Conservation (phyloP, 1,140 invertebrate species). For the Heterodera carotae region DNA sequence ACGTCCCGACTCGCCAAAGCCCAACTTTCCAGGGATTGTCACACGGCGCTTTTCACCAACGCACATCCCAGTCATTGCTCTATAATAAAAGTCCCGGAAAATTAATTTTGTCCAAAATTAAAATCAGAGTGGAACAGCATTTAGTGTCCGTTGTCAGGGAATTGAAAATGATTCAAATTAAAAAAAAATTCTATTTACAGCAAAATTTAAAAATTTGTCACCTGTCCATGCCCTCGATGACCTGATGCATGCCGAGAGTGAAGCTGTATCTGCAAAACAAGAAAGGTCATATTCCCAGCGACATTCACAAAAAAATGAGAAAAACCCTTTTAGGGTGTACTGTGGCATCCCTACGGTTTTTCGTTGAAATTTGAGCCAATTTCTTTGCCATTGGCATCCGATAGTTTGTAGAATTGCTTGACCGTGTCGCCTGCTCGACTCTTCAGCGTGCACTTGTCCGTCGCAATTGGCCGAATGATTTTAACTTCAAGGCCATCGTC, state of each 20-base stretch:
- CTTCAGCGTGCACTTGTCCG: slow-evolving; percentile 62
- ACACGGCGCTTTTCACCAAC: slow-evolving; percentile 65
- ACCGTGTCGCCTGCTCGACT: slow-evolving; percentile 61
- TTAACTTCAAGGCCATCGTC: slow-evolving; percentile 64
- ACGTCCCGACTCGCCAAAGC: slow-evolving; percentile 57
- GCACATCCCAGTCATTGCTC: slow-evolving; percentile 58
- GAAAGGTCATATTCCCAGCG: neutral
- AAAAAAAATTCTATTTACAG: too few relatives aligned
- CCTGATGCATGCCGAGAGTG: slow-evolving; percentile 59
- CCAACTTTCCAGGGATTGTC: slow-evolving; percentile 57
- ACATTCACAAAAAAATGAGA: slow-evolving; percentile 29
- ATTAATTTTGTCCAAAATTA: too few relatives aligned
- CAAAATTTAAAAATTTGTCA: slow-evolving; percentile 19
- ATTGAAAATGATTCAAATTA: too few relatives aligned
- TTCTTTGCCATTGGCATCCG: slow-evolving; percentile 62
- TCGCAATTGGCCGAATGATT: slow-evolving; percentile 60
- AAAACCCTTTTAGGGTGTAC: neutral
- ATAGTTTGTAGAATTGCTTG: slow-evolving; percentile 63
- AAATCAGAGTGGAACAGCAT: too few relatives aligned
- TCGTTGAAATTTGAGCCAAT: slow-evolving; percentile 65
- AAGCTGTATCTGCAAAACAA: slow-evolving; percentile 57
- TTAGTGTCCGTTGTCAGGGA: too few relatives aligned
- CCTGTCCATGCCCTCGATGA: slow-evolving; percentile 63
- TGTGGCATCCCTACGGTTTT: slow-evolving; percentile 57
- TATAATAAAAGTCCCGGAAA: neutral